Evolutionary conservation across 1,140 invertebrate species (phyloP).

Genomic region (Plutomurus gul): DNA sequence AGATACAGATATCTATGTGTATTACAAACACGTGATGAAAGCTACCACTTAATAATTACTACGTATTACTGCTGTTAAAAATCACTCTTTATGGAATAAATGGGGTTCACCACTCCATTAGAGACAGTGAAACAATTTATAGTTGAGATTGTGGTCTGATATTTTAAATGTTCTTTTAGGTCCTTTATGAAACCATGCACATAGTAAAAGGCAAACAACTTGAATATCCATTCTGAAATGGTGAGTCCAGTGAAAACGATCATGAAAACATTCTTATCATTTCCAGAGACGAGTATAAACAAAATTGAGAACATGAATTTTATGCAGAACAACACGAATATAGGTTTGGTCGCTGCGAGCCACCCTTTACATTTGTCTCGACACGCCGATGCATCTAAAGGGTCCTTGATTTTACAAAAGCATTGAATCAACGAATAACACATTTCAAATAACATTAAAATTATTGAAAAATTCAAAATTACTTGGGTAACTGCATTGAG

Average conservation of each 20-base stretch:
- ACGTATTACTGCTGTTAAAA: too few relatives aligned
- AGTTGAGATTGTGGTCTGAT: not conserved
- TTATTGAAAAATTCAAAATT: too few relatives aligned
- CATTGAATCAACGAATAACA: not conserved
- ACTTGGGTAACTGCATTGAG: not conserved
- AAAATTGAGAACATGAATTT: conserved; percentile 3
- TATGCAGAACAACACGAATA: not conserved
- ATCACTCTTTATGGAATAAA: too few relatives aligned
- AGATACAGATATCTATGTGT: too few relatives aligned
- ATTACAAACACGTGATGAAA: too few relatives aligned
- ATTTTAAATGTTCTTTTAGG: not conserved
- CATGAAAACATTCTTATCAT: not conserved
- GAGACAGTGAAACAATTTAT: not conserved
- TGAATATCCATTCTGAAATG: not conserved
- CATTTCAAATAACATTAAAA: too few relatives aligned
- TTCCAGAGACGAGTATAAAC: not conserved
- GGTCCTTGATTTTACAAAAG: not conserved
- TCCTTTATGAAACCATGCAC: not conserved
- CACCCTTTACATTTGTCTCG: not conserved
- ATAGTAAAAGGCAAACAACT: not conserved
- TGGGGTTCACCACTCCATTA: not conserved
- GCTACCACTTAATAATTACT: too few relatives aligned
- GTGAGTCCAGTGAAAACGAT: not conserved
- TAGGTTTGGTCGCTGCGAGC: not conserved
- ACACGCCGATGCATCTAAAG: not conserved